A percentile compares a stretch with the other conserved stretches of the same genome.
These are phyloP conservation scores for Poecilia wingei DNA, from an alignment of 2,797 vertebrate genomes.

Conservation along the genomic window DNA sequence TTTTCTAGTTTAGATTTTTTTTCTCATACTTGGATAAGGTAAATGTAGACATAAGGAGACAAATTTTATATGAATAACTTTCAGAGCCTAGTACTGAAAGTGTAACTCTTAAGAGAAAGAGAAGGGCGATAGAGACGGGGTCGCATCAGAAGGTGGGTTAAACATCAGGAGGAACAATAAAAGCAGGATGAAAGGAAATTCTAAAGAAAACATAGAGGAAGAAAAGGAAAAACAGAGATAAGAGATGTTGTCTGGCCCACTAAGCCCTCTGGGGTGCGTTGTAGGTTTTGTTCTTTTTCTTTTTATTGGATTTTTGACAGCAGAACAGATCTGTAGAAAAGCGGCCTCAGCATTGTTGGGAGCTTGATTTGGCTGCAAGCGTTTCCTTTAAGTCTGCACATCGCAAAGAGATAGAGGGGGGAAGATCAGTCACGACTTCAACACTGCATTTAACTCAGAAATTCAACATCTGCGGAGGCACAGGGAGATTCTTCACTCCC, in stretches of 20 bases:
- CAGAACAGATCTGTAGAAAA: constrained; percentile 43
- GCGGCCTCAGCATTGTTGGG: constrained; percentile 11
- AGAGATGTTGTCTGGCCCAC: neutral
- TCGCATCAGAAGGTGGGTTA: neutral
- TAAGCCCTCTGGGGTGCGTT: constrained; percentile 28
- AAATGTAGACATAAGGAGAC: neutral
- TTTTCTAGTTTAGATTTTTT: neutral
- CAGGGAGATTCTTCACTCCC: neutral
- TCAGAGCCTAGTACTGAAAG: neutral
- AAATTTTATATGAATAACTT: neutral
- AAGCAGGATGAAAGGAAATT: neutral
- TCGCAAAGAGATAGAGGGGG: neutral
- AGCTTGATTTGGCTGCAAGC: neutral
- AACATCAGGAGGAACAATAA: neutral
- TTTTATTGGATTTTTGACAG: constrained; percentile 49
- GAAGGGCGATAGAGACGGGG: neutral
- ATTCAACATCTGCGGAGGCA: neutral
- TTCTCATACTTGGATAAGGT: neutral
- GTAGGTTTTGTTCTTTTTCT: constrained; percentile 41
- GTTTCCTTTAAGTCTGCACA: neutral
- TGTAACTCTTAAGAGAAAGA: neutral
- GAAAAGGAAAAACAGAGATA: neutral
- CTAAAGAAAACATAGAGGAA: neutral
- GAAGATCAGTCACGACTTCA: neutral
- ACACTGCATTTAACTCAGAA: neutral